phyloP scores from a whole-genome alignment of 1,140 invertebrate genomes.

The Glossosoma conforme region DNA sequence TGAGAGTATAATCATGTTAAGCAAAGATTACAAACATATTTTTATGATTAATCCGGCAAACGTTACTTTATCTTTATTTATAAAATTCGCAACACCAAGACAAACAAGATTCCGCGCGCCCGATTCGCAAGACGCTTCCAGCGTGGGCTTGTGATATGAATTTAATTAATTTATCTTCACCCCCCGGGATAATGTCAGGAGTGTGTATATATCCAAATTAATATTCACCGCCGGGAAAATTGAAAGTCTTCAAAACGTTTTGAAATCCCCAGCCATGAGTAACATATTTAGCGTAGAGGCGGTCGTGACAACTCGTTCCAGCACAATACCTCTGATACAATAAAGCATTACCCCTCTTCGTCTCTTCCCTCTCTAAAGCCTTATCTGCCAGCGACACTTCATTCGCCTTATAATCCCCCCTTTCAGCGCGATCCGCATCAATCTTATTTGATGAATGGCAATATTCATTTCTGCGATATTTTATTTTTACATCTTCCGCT shows the following conservation, averaged over 20 bases:
- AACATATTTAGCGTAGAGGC: conserved; percentile 17
- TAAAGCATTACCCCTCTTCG: conserved; percentile 20
- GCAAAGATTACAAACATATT: too few species aligned
- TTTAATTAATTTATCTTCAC: too few species aligned
- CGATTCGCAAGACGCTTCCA: too few species aligned
- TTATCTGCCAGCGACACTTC: conserved; percentile 29
- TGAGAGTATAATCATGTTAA: too few species aligned
- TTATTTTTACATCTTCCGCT: conserved; percentile 22
- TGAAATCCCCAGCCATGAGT: conserved; percentile 10
- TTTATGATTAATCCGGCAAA: too few species aligned
- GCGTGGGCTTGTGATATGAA: too few species aligned
- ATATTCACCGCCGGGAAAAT: conserved; percentile 2
- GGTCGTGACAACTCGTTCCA: conserved; percentile 25
- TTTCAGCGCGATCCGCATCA: conserved; percentile 25
- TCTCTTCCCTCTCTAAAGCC: too few species aligned
- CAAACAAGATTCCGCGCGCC: too few species aligned
- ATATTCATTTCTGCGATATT: conserved; percentile 27
- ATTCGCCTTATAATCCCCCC: conserved; percentile 27
- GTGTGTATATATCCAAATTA: too few species aligned
- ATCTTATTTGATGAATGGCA: conserved; percentile 30
- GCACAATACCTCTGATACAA: conserved; percentile 23
- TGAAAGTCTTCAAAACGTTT: conserved; percentile 5
- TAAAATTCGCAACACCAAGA: too few species aligned
- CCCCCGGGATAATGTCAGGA: too few species aligned
- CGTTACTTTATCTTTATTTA: too few species aligned